Percentiles rank a stretch among this genome's conserved stretches.
phyloP scores from a whole-genome alignment of 2,797 vertebrate species.

The Tympanoctomys barrerae region DNA sequence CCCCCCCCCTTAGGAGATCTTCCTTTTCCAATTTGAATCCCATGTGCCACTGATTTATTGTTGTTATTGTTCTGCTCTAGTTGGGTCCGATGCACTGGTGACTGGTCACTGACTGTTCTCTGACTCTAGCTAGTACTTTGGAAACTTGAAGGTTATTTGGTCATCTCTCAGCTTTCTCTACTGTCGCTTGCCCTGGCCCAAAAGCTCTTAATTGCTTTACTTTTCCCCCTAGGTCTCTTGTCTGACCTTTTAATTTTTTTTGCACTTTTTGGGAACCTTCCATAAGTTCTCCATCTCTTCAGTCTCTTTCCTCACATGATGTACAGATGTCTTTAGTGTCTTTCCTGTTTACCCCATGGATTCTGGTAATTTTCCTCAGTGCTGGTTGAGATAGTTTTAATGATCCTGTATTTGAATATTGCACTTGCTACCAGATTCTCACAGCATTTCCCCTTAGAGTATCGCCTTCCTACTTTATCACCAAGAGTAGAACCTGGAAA shows the following conservation, averaged over 20 bases:
- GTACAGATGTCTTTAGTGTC: not conserved
- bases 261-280: not conserved
- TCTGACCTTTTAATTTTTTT: not conserved
- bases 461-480: not conserved
- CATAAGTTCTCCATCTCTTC: not conserved
- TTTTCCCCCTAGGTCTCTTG: slow-evolving; percentile 21
- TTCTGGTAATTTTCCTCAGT: not conserved
- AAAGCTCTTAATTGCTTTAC: not conserved
- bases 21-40: slow-evolving; percentile 3
- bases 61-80: not conserved
- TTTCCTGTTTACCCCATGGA: not conserved
- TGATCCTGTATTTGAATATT: not conserved
- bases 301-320: rapidly evolving
- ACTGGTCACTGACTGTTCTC: not conserved
- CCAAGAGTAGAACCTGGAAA: not conserved
- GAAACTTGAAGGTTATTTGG: not conserved
- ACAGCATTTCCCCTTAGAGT: not conserved
- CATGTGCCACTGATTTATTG: not conserved
- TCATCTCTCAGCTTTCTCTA: not conserved
- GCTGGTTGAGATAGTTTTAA: not conserved
- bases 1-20: not conserved
- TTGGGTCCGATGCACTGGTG: not conserved
- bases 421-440: not conserved
- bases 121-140: not conserved
- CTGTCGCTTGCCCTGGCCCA: not conserved